Evolutionary conservation across 2,113 vertebrate species (phyloP).

Genomic region (Ailurus styani): DNA sequence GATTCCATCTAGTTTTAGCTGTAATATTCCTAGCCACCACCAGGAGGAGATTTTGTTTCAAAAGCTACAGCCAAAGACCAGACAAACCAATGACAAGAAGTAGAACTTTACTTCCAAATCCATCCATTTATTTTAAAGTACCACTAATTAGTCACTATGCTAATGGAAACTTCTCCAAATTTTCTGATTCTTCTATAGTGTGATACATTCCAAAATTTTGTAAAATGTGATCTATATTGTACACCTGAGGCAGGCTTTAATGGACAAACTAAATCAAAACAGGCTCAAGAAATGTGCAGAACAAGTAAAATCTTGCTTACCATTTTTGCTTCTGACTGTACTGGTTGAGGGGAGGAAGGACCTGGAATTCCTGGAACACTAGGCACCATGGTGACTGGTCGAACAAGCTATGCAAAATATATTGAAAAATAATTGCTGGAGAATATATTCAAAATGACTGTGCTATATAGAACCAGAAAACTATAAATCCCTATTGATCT

Average conservation of each 20-base stretch:
- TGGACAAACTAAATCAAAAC: neutral
- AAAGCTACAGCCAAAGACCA: neutral
- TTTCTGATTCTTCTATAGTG: neutral
- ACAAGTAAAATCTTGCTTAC: constrained; percentile 83
- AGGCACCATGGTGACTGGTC: constrained; percentile 99
- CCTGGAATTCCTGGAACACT: constrained; percentile 98
- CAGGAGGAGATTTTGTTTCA: constrained; percentile 35
- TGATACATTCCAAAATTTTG: neutral
- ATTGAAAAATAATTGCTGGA: constrained; percentile 64
- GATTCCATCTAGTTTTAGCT: neutral
- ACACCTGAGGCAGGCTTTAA: neutral
- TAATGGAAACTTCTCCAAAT: neutral
- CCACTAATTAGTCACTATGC: neutral
- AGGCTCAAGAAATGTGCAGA: constrained; percentile 6
- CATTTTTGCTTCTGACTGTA: constrained; percentile 98
- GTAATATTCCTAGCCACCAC: constrained; percentile 17
- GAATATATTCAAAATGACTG: constrained; percentile 60
- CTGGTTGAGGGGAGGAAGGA: constrained; percentile 94
- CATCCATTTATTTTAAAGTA: constrained; percentile 13
- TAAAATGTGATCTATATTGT: constrained; percentile 17
- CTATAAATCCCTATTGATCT: neutral
- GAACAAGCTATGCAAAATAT: constrained; percentile 91
- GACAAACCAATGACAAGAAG: neutral
- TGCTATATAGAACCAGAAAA: constrained; percentile 55
- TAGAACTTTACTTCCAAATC: neutral